A percentile compares a stretch with the other conserved stretches of the same genome.
Evolutionary conservation across 2,888 invertebrate genomes (phyloP).

Genomic region (Beris chalybata): DNA sequence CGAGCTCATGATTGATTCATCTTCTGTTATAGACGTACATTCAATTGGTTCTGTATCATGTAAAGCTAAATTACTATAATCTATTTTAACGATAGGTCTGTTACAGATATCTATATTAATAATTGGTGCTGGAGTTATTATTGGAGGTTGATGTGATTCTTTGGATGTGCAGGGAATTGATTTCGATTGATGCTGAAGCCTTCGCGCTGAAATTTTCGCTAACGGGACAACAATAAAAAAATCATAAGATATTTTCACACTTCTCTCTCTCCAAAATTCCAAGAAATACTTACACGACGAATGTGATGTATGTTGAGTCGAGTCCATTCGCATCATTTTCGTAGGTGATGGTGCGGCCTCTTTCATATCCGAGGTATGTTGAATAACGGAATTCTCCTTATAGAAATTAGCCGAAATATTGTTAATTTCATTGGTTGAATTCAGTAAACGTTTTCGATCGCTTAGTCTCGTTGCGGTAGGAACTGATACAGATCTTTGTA

Average conservation of each 20-base stretch:
- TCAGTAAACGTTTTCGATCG: background rate
- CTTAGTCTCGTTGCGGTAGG: slow-evolving; percentile 6
- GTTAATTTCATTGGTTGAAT: background rate
- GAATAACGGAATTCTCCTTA: slow-evolving; percentile 33
- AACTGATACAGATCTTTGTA: slow-evolving; percentile 33
- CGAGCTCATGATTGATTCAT: slow-evolving; percentile 5
- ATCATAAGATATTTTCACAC: background rate
- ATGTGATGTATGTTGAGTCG: slow-evolving; percentile 25
- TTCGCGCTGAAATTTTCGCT: slow-evolving; percentile 28
- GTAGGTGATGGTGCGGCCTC: slow-evolving; percentile 29
- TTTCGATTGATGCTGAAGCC: slow-evolving; percentile 45
- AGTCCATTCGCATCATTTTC: slow-evolving; percentile 40
- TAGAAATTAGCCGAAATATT: slow-evolving; percentile 31
- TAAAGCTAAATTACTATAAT: slow-evolving; percentile 53
- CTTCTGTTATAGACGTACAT: slow-evolving; percentile 11
- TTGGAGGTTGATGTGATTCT: slow-evolving; percentile 33
- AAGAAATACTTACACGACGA: background rate
- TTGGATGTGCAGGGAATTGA: slow-evolving; percentile 42
- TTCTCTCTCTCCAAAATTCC: background rate
- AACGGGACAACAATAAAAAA: background rate
- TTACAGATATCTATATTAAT: slow-evolving; percentile 51
- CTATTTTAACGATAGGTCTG: slow-evolving; percentile 55
- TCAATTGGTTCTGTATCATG: slow-evolving; percentile 38
- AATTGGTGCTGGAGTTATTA: slow-evolving; percentile 52
- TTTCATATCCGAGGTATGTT: slow-evolving; percentile 31